Base-by-base conservation (phyloP, 1,140 invertebrate species). In the Drosophila quadrilineata region DNA sequence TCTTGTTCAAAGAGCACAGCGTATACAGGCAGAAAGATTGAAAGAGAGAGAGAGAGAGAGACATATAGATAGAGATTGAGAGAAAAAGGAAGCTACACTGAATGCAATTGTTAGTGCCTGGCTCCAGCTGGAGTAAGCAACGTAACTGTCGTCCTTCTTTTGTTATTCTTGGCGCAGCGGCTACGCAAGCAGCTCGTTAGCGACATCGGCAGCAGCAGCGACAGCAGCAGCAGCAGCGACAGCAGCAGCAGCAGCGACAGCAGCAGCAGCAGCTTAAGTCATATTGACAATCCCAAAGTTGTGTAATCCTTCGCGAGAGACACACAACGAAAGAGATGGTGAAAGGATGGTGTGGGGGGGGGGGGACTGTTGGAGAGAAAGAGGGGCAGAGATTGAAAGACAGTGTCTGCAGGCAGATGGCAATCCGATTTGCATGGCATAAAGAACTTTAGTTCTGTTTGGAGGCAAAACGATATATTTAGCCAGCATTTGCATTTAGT, bases 121-220 rank as follows among this genome's bases (percentile, higher is more conserved):
- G n/a, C n/a, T n/a, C n/a, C 19, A 28, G 22, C 2, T 29, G 43
- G 33, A 19, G 22, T 21, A 16, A 28, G 8, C 16, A 19, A 35
- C 31, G n/a, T 24, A 38, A 26, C 36, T 10, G 38, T 40, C 14
- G 12, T 31, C 40, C 38, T 29, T 24, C 48, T 67, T n/a, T 67
- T 84, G 75, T 85, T 84, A 84, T 84, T 84, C 70, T 84, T 84
- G 77, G 65, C 79, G 40, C 69, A 69, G 76, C 40, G 71, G 71
- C 75, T 71, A 60, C 65, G 49, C 50, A 80, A 71, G 76, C 77
- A 79, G 76, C 57, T 80, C 71, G 71, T 75, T 82, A 71, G 57
- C 71, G 48, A 41, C 52, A n/a, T n/a, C n/a, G n/a, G n/a, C n/a
- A n/a, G n/a, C n/a, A 35, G 60, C 48, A 74, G 71, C 69, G 33